phyloP scores from a whole-genome alignment of 2,797 vertebrate genomes.

The Diceros bicornis region DNA sequence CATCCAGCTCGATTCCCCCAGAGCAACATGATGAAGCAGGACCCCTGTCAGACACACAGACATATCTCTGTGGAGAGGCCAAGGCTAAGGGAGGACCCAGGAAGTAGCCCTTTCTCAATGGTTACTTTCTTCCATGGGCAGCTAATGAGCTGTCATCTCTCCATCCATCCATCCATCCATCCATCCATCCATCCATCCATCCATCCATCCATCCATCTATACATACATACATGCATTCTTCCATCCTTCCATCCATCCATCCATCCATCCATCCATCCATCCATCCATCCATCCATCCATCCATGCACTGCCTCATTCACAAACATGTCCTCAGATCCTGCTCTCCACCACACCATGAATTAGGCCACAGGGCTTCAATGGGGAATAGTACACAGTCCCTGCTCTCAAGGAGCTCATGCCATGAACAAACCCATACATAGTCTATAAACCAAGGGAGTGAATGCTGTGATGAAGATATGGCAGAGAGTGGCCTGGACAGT shows the following conservation, averaged over 20 bases:
- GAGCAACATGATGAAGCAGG: neutral
- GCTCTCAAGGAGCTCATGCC: neutral
- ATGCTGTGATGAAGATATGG: too few relatives aligned
- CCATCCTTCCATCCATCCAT: fast-evolving
- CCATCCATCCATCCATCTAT: neutral
- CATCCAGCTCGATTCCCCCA: neutral
- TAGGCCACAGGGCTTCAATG: neutral
- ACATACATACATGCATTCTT: neutral
- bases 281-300: too few relatives aligned
- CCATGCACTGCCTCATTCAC: neutral
- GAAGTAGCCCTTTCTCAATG: neutral
- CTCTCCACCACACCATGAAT: neutral
- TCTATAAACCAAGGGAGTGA: neutral
- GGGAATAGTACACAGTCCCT: neutral
- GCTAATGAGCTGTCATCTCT: neutral
- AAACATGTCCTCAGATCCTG: neutral
- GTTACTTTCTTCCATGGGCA: neutral
- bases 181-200: neutral
- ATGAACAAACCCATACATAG: neutral
- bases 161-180: too few relatives aligned
- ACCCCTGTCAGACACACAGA: neutral
- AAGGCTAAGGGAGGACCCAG: neutral
- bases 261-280: neutral
- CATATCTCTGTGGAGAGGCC: neutral
- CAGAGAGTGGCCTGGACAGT: too few relatives aligned